Conservation (phyloP, 2,888 invertebrate species). For the Metacarcinus magister region DNA sequence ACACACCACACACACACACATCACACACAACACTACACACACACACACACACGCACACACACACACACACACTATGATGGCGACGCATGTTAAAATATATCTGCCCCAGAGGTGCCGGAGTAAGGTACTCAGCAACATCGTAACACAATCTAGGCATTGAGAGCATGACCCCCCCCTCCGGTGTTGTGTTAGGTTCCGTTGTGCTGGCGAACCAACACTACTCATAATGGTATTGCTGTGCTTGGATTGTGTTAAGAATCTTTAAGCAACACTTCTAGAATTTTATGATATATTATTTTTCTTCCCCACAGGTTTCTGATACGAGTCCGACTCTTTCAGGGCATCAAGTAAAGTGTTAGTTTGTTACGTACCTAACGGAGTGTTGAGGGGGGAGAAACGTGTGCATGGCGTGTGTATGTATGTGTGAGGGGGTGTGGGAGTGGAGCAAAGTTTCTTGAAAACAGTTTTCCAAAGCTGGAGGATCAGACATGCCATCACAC, state of each 20-base stretch:
- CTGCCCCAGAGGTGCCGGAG: background rate
- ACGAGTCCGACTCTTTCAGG: constrained; percentile 74
- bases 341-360: constrained; percentile 73
- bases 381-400: background rate
- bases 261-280: background rate
- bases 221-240: background rate
- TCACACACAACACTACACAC: too few relatives aligned
- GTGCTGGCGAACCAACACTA: background rate
- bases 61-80: too few relatives aligned
- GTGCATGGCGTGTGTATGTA: constrained; percentile 37
- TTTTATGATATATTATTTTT: background rate
- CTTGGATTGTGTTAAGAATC: background rate
- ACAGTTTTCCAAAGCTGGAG: background rate
- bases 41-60: too few relatives aligned
- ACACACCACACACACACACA: too few relatives aligned
- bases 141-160: background rate
- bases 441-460: background rate
- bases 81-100: background rate
- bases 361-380: background rate
- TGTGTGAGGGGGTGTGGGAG: background rate
- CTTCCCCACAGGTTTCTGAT: constrained; percentile 71
- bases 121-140: background rate
- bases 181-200: too few relatives aligned
- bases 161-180: background rate
- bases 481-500: background rate